Evolutionary conservation across 2,888 invertebrate species (phyloP), one percentile per base, ranked within the genome.

Genomic region (Meloe dianella): DNA sequence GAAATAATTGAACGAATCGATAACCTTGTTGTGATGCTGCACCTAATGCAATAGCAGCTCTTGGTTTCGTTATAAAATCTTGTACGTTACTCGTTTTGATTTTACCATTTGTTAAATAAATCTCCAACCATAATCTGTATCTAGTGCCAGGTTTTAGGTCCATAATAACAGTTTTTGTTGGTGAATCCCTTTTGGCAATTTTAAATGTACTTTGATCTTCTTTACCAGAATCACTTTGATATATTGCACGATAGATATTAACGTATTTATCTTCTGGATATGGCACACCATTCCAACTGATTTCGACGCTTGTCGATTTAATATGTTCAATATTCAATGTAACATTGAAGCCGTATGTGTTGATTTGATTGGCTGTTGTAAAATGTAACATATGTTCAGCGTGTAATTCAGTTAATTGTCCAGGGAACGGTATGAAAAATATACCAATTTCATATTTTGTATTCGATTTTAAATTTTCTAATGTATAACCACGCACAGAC

Each of bases 251-350:
- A 84, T 93, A 95, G 76, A 96, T 94, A 74, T 95, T 92, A 60
- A 96, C 93, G 85, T 92, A 95, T 81, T 95, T 93, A 81, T 95
- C 95, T 70, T 94, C 92, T 0, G 96, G 96, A 74, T 92, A 90
- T 0, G 96, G 96, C 0, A 96, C 91, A 0, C 96, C 96, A 60
- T 86, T 89, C 94, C 95, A 95, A 6, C 88, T 87, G 7, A 96
- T 87, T 77, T 93, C 93, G 0, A 92, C 91, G 10, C 91, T 91
- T 61, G 89, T 90, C 0, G 93, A 87, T 72, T 93, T 93, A 0
- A 95, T 89, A 68, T 91, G 87, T 14, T 90, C 89, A 0, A 92
- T 90, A 74, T 92, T 92, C 3, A 96, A 88, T 7, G 86, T 87
- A 4, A 95, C 91, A 62, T 92, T 89, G 85, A 96, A 96, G 71